phyloP scores from a whole-genome alignment of 2,113 vertebrate genomes.

The Nothobranchius kuhntae region DNA sequence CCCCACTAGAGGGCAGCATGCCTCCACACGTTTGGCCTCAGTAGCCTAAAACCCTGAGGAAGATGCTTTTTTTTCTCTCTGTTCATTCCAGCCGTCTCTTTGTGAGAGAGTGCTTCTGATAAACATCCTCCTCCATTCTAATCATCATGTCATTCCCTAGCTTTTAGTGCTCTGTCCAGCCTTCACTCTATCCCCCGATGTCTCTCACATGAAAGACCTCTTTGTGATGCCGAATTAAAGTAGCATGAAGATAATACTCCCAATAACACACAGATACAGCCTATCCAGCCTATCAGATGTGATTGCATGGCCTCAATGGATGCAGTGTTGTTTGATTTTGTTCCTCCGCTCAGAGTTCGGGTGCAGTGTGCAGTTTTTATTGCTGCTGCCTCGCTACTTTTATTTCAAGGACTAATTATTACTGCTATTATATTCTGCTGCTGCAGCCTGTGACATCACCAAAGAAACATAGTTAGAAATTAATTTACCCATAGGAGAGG shows the following conservation, averaged over 20 bases:
- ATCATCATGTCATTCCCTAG: constrained; percentile 77
- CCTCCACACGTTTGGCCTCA: constrained; percentile 45
- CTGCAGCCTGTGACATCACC: constrained; percentile 24
- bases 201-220: constrained; percentile 74
- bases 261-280: constrained; percentile 66
- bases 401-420: constrained; percentile 64
- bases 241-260: constrained; percentile 70
- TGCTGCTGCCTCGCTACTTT: constrained; percentile 46
- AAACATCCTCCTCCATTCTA: constrained; percentile 75
- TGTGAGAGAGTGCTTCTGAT: constrained; percentile 73
- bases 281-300: constrained; percentile 62
- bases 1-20: constrained; percentile 79
- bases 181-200: constrained; percentile 70
- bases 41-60: constrained; percentile 30
- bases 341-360: constrained; percentile 35
- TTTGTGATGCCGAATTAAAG: constrained; percentile 77
- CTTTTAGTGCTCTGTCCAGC: constrained; percentile 76
- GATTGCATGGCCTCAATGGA: constrained; percentile 66
- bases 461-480: constrained; percentile 28
- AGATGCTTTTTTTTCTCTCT: constrained; percentile 46
- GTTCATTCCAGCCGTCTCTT: constrained; percentile 65
- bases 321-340: constrained; percentile 56
- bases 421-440: constrained; percentile 46
- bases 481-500: constrained; percentile 21
- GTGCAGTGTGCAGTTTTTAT: constrained; percentile 37